Evolutionary conservation across 1,140 invertebrate species (phyloP).

Genomic region (Planococcus citri): DNA sequence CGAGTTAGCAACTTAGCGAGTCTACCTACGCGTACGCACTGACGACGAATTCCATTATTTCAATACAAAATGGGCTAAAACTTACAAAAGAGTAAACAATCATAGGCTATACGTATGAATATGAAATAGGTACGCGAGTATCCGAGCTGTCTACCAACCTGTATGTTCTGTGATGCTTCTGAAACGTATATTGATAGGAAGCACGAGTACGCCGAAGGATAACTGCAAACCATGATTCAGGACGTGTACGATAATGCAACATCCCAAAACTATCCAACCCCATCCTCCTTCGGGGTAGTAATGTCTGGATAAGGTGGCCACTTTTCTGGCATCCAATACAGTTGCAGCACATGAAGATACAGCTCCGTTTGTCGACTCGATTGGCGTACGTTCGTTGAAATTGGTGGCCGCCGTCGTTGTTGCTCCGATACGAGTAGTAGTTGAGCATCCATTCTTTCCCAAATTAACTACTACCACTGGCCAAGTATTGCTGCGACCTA

Average conservation of each 20-base stretch:
- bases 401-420: background rate
- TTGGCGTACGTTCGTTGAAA: slow-evolving; percentile 18
- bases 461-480: slow-evolving; percentile 26
- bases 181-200: slow-evolving; percentile 22
- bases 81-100: no score
- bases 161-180: slow-evolving; percentile 19
- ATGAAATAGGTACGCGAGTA: no score
- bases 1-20: no score
- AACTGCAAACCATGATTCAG: slow-evolving; percentile 39
- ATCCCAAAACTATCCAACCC: slow-evolving; percentile 46
- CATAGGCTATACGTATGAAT: no score
- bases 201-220: slow-evolving; percentile 26
- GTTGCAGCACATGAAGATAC: background rate
- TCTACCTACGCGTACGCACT: no score
- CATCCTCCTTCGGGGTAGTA: slow-evolving; percentile 50
- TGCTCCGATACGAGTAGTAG: background rate
- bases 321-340: slow-evolving; percentile 32
- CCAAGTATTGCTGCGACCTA: slow-evolving; percentile 26
- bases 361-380: slow-evolving; percentile 8
- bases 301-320: slow-evolving; percentile 37
- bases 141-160: no score
- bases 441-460: slow-evolving; percentile 17
- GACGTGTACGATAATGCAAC: slow-evolving; percentile 40
- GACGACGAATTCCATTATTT: no score
- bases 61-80: no score